A percentile compares a stretch with the other conserved stretches of the same genome.
Evolutionary conservation across 2,888 invertebrate species (phyloP).

Genomic region (Formica aserva): DNA sequence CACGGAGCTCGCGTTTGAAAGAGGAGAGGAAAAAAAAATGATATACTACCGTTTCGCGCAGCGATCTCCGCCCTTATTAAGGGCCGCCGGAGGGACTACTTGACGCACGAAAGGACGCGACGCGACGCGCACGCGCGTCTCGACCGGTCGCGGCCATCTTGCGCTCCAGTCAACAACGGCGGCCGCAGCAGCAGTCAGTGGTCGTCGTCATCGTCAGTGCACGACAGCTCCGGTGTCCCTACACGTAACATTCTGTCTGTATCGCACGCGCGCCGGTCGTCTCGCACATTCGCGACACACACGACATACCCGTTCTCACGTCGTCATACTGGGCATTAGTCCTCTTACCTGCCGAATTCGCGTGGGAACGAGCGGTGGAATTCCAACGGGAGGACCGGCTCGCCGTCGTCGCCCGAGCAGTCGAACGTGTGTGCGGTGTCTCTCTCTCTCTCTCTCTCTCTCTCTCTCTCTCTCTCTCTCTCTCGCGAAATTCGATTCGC

Average conservation of each 20-base stretch:
- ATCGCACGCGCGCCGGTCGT: constrained; percentile 65
- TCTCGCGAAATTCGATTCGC: constrained; percentile 49
- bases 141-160: constrained; percentile 81
- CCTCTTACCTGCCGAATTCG: not conserved
- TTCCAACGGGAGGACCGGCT: constrained; percentile 26
- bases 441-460: no score
- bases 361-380: constrained; percentile 28
- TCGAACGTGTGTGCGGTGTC: constrained; percentile 13
- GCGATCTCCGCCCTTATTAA: constrained; percentile 24
- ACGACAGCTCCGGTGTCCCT: constrained; percentile 70
- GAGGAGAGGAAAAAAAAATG: not conserved
- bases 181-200: constrained; percentile 78
- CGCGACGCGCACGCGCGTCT: constrained; percentile 77
- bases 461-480: not conserved
- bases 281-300: not conserved
- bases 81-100: constrained; percentile 73
- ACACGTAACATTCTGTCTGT: constrained; percentile 66
- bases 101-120: constrained; percentile 60
- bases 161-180: constrained; percentile 77
- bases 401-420: constrained; percentile 21
- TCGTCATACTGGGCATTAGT: not conserved
- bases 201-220: constrained; percentile 83
- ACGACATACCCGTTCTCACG: constrained; percentile 14
- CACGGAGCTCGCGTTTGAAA: not conserved
- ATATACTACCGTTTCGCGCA: not conserved